These are phyloP conservation scores for Phaethon lepturus DNA, from an alignment of 2,113 vertebrate species.

Conservation along the genomic window DNA sequence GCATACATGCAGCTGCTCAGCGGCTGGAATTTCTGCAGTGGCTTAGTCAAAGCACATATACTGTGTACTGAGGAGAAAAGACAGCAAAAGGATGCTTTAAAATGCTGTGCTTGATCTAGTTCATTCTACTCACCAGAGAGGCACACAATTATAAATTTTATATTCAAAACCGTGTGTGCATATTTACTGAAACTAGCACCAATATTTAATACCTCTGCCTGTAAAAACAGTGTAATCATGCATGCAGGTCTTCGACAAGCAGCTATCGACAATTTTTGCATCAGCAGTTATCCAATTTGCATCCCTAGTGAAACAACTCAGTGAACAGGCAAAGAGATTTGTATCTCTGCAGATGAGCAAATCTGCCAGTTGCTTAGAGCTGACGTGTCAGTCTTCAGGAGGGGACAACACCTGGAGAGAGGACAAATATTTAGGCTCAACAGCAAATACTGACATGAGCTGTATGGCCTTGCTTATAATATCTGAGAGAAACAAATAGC, in stretches of 20 bases:
- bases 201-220: background rate
- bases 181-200: background rate
- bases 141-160: background rate
- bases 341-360: background rate
- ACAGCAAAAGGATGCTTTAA: constrained; percentile 1
- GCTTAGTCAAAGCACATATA: background rate
- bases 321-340: background rate
- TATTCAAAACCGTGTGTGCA: background rate
- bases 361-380: background rate
- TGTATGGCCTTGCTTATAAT: background rate
- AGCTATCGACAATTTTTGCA: background rate
- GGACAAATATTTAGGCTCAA: background rate
- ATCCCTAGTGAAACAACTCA: background rate
- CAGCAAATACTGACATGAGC: background rate
- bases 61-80: background rate
- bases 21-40: background rate
- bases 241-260: background rate
- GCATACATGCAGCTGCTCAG: constrained; percentile 18
- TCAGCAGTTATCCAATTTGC: background rate
- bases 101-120: background rate
- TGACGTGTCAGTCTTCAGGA: background rate
- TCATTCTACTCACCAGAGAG: background rate
- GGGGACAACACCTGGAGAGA: background rate
- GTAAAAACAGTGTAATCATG: background rate
- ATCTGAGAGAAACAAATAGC: background rate